Evolutionary conservation across 1,140 invertebrate species (phyloP).

Genomic region (Calycopis cecrops): DNA sequence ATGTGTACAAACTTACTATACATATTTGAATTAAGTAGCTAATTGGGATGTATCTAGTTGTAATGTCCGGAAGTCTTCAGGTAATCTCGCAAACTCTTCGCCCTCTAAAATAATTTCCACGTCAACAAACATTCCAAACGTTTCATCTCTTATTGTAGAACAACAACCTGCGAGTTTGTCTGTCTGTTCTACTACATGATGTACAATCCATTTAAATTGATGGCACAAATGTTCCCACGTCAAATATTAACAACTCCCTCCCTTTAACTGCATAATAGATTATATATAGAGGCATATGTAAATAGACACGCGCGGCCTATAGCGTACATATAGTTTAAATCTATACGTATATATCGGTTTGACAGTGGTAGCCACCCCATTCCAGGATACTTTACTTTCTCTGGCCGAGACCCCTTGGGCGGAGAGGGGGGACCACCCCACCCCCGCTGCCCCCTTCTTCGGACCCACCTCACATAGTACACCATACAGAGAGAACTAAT

Average conservation of each 20-base stretch:
- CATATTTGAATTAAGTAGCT: too few species aligned
- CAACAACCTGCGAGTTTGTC: too few species aligned
- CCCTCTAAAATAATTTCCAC: too few species aligned
- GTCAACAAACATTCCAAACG: too few species aligned
- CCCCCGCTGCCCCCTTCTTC: conserved; percentile 31
- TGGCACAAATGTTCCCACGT: conserved; percentile 34
- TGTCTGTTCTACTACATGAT: too few species aligned
- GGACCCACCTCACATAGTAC: conserved; percentile 59
- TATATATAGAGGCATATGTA: conserved; percentile 65
- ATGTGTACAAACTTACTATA: too few species aligned
- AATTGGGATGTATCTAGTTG: too few species aligned
- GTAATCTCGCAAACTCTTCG: too few species aligned
- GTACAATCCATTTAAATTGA: conserved; percentile 29
- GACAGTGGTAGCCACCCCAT: conserved; percentile 70
- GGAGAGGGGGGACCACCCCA: conserved; percentile 33
- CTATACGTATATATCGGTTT: conserved; percentile 68
- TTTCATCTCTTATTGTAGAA: too few species aligned
- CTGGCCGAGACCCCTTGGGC: conserved; percentile 67
- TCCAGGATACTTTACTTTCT: conserved; percentile 72
- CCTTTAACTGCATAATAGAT: conserved; percentile 69
- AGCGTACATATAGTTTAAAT: conserved; percentile 70
- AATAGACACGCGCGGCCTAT: conserved; percentile 55
- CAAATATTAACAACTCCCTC: conserved; percentile 54
- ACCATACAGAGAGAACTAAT: conserved; percentile 69
- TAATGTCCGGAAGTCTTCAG: too few species aligned